A percentile compares a stretch with the other conserved stretches of the same genome.
Conservation (phyloP, 2,888 invertebrate species). For the Luperina nickerlii region DNA sequence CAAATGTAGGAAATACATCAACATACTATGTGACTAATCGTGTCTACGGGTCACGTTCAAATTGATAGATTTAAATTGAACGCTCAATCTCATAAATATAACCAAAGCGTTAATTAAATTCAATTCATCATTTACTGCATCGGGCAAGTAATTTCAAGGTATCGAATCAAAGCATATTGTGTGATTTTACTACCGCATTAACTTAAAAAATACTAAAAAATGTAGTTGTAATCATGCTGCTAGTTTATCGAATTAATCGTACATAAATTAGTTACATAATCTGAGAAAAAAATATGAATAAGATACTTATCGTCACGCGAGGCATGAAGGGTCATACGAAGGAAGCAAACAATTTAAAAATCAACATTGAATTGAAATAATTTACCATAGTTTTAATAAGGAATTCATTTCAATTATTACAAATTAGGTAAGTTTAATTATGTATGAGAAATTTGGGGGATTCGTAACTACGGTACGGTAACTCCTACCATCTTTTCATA, state of each 20-base stretch:
- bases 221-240: slow-evolving; percentile 10
- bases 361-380: not conserved
- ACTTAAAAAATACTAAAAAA: slow-evolving; percentile 27
- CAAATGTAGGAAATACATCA: slow-evolving; percentile 3
- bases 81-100: not conserved
- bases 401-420: not conserved
- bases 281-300: slow-evolving; percentile 47
- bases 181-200: slow-evolving; percentile 6
- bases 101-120: slow-evolving; percentile 4
- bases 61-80: slow-evolving; percentile 2
- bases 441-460: not conserved
- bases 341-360: slow-evolving; percentile 24
- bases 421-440: not conserved
- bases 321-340: slow-evolving; percentile 28
- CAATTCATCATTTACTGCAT: not conserved
- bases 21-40: slow-evolving; percentile 4
- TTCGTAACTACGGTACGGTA: not conserved
- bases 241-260: slow-evolving; percentile 30
- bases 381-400: not conserved
- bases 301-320: slow-evolving; percentile 49
- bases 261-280: slow-evolving; percentile 41
- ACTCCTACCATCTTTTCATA: no score
- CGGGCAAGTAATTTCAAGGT: slow-evolving; percentile 38
- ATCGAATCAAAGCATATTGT: slow-evolving; percentile 9
- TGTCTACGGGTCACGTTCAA: not conserved